Conservation (phyloP, 1,140 invertebrate genomes). For the Drosophila pruinosa region DNA sequence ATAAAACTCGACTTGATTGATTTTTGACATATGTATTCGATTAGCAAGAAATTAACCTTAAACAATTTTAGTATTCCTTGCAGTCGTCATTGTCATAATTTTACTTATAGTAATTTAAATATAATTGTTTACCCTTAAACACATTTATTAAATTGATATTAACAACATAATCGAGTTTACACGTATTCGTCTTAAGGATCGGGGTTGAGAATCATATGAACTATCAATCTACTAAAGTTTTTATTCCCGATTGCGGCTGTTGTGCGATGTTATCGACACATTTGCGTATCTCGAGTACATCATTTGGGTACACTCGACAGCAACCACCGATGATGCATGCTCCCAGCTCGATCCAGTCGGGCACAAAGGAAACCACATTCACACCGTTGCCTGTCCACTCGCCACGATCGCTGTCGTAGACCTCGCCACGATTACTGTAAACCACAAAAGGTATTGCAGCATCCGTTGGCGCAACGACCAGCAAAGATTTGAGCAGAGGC, state of each 20-base stretch:
- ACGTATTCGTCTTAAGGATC: neutral
- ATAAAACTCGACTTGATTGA: too few relatives aligned
- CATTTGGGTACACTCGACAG: conserved; percentile 88
- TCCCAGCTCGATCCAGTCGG: conserved; percentile 88
- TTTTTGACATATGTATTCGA: too few relatives aligned
- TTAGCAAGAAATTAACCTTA: neutral
- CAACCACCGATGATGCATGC: conserved; percentile 90
- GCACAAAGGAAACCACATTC: conserved; percentile 85
- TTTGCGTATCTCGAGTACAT: conserved; percentile 84
- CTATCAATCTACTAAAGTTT: neutral
- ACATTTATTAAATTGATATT: neutral
- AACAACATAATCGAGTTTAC: neutral
- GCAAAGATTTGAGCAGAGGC: conserved; percentile 84
- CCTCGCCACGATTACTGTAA: conserved; percentile 90
- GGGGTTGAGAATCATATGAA: neutral
- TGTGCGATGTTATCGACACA: conserved; percentile 75
- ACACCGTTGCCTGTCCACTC: conserved; percentile 84
- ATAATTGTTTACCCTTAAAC: neutral
- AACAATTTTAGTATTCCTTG: too few relatives aligned
- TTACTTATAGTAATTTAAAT: too few relatives aligned
- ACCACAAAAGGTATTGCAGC: conserved; percentile 85
- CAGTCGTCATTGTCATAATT: too few relatives aligned
- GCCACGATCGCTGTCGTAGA: conserved; percentile 83
- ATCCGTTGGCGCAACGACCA: conserved; percentile 36
- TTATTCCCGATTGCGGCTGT: conserved; percentile 26